Conservation (phyloP, 2,113 vertebrate species). For the Pao palembangensis region DNA sequence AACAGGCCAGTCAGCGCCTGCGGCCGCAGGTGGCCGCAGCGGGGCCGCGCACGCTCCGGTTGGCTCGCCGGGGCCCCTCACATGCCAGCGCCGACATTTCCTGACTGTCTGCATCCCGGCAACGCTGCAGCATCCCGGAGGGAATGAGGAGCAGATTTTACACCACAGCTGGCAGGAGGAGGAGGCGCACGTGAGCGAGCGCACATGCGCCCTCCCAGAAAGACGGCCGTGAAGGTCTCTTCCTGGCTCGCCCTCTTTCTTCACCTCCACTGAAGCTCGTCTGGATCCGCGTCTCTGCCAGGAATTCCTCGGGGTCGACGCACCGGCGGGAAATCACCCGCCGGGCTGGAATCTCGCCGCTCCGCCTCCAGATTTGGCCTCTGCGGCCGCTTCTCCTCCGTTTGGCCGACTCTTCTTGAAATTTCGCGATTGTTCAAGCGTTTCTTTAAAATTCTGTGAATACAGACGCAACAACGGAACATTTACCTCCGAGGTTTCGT, state of each 20-base stretch:
- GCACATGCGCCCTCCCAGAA: constrained; percentile 39
- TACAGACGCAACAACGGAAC: too few species aligned
- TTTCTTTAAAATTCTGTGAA: too few species aligned
- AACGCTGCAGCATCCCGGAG: constrained; percentile 65
- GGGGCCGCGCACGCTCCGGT: constrained; percentile 60
- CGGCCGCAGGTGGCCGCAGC: constrained; percentile 75
- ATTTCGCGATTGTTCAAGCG: too few species aligned
- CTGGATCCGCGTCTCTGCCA: constrained; percentile 46
- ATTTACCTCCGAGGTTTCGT: too few species aligned
- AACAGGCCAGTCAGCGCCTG: constrained; percentile 75
- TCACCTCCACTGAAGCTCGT: constrained; percentile 30
- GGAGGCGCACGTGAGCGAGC: constrained; percentile 29
- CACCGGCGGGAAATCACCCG: constrained; percentile 45
- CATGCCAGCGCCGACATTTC: constrained; percentile 76
- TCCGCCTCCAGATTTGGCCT: too few species aligned
- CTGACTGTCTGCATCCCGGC: constrained; percentile 74
- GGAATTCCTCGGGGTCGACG: constrained; percentile 57
- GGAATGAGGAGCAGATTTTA: constrained; percentile 71
- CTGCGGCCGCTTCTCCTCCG: too few species aligned
- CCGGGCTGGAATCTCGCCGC: too few species aligned
- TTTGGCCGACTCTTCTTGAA: too few species aligned
- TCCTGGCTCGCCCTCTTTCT: constrained; percentile 26
- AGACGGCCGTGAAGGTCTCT: constrained; percentile 47
- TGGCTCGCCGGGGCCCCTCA: too few species aligned
- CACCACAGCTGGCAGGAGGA: constrained; percentile 35